These are phyloP conservation scores for Arrhamphus sclerolepis DNA, from an alignment of 2,797 vertebrate species.

Conservation along the genomic window DNA sequence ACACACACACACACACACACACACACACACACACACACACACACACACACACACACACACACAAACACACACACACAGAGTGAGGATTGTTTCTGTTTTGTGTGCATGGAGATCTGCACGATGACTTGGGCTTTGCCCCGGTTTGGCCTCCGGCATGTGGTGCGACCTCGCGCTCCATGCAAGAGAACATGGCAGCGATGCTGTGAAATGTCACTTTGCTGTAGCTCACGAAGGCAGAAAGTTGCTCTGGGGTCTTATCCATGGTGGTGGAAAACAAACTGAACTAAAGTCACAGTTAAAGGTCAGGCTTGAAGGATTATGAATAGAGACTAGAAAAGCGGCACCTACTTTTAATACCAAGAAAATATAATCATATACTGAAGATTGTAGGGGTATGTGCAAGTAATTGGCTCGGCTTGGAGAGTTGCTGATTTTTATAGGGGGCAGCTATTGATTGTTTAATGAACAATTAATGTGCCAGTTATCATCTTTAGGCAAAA, in stretches of 20 bases:
- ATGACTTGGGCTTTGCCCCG: slow-evolving; percentile 23
- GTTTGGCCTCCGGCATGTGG: slow-evolving; percentile 42
- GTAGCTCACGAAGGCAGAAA: slow-evolving; percentile 52
- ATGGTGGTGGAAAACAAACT: slow-evolving; percentile 49
- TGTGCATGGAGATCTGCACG: slow-evolving; percentile 11
- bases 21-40: too few species aligned
- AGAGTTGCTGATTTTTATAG: too few species aligned
- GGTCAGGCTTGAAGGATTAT: slow-evolving; percentile 56
- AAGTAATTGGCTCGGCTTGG: too few species aligned
- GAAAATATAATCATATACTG: not conserved
- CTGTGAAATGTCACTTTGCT: slow-evolving; percentile 75
- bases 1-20: too few species aligned
- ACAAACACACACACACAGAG: slow-evolving; percentile 2
- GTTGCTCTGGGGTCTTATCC: slow-evolving; percentile 51
- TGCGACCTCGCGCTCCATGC: slow-evolving; percentile 59
- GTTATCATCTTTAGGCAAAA: too few species aligned
- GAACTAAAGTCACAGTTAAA: slow-evolving; percentile 59
- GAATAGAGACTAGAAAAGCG: slow-evolving; percentile 26
- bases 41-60: not conserved
- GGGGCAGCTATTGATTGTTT: too few species aligned
- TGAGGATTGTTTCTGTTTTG: slow-evolving; percentile 12
- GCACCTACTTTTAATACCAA: slow-evolving; percentile 16
- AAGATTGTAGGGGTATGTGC: not conserved
- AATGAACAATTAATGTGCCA: too few species aligned
- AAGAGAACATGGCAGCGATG: slow-evolving; percentile 48